Conservation (phyloP, 2,888 invertebrate genomes). For the Ophioninae sp. region DNA sequence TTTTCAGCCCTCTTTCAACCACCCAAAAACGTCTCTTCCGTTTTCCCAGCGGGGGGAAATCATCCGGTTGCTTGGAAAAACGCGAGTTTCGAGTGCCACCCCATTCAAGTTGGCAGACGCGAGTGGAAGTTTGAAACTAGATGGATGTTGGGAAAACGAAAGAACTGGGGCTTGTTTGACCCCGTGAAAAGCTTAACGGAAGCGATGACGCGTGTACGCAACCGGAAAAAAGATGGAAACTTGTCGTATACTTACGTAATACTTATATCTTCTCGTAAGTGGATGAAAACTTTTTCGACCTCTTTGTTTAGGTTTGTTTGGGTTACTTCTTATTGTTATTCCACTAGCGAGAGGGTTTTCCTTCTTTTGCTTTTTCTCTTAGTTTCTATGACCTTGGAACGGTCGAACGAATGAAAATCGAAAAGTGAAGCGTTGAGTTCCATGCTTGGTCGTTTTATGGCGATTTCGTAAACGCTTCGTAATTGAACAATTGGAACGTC, state of each 20-base stretch:
- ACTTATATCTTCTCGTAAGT: conserved; percentile 22
- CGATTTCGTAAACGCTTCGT: too few species aligned
- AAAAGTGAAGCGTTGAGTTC: too few species aligned
- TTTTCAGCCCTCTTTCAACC: conserved; percentile 35
- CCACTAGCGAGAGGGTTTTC: too few species aligned
- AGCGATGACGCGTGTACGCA: conserved; percentile 43
- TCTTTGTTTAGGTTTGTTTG: neutral
- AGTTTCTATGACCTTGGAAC: too few species aligned
- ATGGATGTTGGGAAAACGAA: neutral
- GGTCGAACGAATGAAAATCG: too few species aligned
- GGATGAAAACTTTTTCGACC: conserved; percentile 27
- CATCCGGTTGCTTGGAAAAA: conserved; percentile 29
- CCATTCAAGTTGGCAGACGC: conserved; percentile 11
- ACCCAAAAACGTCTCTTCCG: neutral
- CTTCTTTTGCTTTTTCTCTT: too few species aligned
- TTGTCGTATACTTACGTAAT: neutral
- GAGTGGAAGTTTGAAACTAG: neutral
- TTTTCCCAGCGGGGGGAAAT: neutral
- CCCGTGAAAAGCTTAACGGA: conserved; percentile 46
- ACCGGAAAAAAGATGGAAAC: neutral
- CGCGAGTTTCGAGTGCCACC: conserved; percentile 14
- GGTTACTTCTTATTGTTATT: too few species aligned
- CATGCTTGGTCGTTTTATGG: too few species aligned
- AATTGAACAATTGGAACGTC: neutral
- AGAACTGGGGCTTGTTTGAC: conserved; percentile 23